Conservation (phyloP, 1,140 invertebrate species). For the Diabrotica virgifera region DNA sequence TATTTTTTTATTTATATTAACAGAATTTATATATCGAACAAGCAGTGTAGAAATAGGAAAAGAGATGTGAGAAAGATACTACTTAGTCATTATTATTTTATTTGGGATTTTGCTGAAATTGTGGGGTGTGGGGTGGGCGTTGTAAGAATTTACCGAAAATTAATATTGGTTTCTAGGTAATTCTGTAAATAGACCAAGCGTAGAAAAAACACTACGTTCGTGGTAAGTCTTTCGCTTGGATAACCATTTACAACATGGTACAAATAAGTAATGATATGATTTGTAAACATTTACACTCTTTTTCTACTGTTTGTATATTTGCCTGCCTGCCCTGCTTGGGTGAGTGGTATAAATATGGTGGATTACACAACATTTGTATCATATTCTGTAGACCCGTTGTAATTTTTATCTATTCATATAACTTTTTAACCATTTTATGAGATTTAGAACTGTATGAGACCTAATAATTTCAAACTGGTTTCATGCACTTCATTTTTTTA, state of each 20-base stretch:
- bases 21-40: no score
- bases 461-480: slow-evolving; percentile 34
- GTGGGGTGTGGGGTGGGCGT: not conserved
- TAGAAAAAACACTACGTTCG: slow-evolving; percentile 31
- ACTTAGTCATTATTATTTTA: not conserved
- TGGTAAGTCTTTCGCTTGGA: slow-evolving; percentile 21
- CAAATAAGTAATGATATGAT: slow-evolving; percentile 50
- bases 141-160: slow-evolving; percentile 7
- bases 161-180: slow-evolving; percentile 44
- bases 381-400: slow-evolving; percentile 45
- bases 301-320: slow-evolving; percentile 50
- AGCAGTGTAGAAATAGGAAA: no score
- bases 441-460: slow-evolving; percentile 43
- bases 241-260: slow-evolving; percentile 49
- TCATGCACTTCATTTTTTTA: slow-evolving; percentile 45
- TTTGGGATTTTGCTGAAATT: not conserved
- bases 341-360: slow-evolving; percentile 32
- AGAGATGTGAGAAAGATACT: no score
- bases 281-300: slow-evolving; percentile 50
- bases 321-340: slow-evolving; percentile 23
- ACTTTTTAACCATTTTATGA: slow-evolving; percentile 45
- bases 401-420: slow-evolving; percentile 44
- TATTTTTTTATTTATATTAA: no score
- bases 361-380: slow-evolving; percentile 40
- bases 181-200: slow-evolving; percentile 41